phyloP scores from a whole-genome alignment of 2,113 vertebrate genomes.

The Anguilla japonica region DNA sequence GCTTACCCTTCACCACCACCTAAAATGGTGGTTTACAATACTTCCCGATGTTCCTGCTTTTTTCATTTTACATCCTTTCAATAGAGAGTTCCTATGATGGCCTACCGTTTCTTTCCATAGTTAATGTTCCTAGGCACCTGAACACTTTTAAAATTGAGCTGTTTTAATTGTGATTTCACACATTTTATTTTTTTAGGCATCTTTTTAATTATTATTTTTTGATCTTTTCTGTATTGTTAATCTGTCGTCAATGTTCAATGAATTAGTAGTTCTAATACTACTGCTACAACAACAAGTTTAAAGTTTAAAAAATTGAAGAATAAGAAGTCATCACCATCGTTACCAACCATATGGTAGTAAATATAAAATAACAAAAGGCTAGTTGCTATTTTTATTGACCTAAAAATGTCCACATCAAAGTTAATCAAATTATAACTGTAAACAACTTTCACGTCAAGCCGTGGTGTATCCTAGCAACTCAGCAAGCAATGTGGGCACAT shows the following conservation, averaged over 20 bases:
- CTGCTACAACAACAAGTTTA: too few species aligned
- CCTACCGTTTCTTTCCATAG: neutral
- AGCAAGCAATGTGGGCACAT: neutral
- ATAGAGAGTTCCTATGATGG: neutral
- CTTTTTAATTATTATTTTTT: neutral
- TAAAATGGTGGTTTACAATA: neutral
- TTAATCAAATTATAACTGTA: neutral
- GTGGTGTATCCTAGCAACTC: neutral
- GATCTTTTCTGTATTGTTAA: neutral
- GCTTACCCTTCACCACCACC: neutral
- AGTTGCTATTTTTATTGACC: too few species aligned
- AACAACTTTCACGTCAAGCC: neutral
- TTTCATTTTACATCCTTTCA: neutral
- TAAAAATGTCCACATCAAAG: neutral
- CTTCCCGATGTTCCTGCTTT: neutral
- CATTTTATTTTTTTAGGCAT: neutral
- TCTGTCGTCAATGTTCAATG: neutral
- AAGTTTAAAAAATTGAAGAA: too few species aligned
- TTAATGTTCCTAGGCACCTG: neutral
- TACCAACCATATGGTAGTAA: too few species aligned
- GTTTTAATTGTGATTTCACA: neutral
- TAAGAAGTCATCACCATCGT: too few species aligned
- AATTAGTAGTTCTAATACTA: too few species aligned
- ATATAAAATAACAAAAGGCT: too few species aligned
- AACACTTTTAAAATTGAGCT: neutral